Evolutionary conservation across 1,140 invertebrate genomes (phyloP).

Genomic region (Dreissena rostriformis): DNA sequence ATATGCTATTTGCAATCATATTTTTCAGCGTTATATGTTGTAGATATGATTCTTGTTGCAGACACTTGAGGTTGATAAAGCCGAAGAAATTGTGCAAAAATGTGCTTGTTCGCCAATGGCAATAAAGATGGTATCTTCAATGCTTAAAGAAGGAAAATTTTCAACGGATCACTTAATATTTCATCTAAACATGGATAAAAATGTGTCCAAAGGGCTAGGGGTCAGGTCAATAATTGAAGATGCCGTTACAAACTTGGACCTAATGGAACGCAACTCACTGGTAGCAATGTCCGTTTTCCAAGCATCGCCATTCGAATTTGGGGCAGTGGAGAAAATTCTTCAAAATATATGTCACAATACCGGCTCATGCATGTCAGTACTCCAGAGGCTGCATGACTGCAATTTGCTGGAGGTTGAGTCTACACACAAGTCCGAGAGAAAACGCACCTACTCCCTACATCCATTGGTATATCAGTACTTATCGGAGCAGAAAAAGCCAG

Average conservation of each 20-base stretch:
- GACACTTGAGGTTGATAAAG: neutral
- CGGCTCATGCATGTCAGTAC: neutral
- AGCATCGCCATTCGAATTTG: slow-evolving; percentile 22
- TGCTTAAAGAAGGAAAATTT: slow-evolving; percentile 18
- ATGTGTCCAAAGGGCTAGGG: slow-evolving; percentile 22
- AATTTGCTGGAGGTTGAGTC: slow-evolving; percentile 26
- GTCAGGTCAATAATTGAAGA: slow-evolving; percentile 24
- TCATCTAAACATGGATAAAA: slow-evolving; percentile 42
- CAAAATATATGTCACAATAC: neutral
- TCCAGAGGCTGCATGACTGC: slow-evolving; percentile 5
- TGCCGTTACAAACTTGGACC: neutral
- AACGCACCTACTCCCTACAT: slow-evolving; percentile 18
- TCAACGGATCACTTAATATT: slow-evolving; percentile 28
- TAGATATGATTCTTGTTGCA: neutral
- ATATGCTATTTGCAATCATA: no score
- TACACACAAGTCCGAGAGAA: neutral
- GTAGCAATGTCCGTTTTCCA: slow-evolving; percentile 40
- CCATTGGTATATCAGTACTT: slow-evolving; percentile 33
- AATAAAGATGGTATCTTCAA: slow-evolving; percentile 21
- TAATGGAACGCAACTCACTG: neutral
- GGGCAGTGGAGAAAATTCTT: neutral
- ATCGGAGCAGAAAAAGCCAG: slow-evolving; percentile 33
- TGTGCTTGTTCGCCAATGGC: slow-evolving; percentile 47
- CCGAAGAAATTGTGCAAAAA: slow-evolving; percentile 17
- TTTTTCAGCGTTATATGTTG: no score